Percentiles rank a stretch among this genome's conserved stretches.
Evolutionary conservation across 2,797 vertebrate species (phyloP).

Genomic region (Sebastes kiyomatsui): DNA sequence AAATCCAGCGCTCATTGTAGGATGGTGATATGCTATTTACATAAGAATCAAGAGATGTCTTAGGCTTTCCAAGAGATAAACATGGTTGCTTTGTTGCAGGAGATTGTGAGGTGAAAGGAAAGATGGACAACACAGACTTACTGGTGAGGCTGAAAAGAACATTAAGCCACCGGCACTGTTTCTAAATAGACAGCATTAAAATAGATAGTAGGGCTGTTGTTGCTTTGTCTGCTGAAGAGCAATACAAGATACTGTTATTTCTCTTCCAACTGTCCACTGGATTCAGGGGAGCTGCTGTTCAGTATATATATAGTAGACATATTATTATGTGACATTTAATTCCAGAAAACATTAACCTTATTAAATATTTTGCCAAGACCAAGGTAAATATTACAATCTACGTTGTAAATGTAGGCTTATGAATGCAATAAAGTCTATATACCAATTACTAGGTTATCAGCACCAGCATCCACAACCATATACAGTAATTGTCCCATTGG

Average conservation of each 20-base stretch:
- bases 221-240: not conserved
- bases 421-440: not conserved
- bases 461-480: not conserved
- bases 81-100: not conserved
- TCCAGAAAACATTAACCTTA: not conserved
- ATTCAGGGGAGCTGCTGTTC: not conserved
- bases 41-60: not conserved
- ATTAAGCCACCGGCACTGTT: conserved; percentile 11
- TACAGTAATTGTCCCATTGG: not conserved
- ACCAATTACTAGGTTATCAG: not conserved
- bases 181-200: not conserved
- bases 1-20: not conserved
- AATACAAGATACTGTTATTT: not conserved
- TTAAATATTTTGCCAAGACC: no score
- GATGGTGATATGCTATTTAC: not conserved
- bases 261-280: not conserved
- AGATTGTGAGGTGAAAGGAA: not conserved
- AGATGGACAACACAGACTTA: not conserved
- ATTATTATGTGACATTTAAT: not conserved
- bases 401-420: not conserved
- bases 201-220: not conserved
- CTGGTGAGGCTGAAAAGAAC: not conserved
- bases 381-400: not conserved
- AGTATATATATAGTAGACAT: not conserved
- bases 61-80: not conserved